Evolutionary conservation across 2,113 vertebrate genomes (phyloP).

Genomic region (Rhinogobius similis): DNA sequence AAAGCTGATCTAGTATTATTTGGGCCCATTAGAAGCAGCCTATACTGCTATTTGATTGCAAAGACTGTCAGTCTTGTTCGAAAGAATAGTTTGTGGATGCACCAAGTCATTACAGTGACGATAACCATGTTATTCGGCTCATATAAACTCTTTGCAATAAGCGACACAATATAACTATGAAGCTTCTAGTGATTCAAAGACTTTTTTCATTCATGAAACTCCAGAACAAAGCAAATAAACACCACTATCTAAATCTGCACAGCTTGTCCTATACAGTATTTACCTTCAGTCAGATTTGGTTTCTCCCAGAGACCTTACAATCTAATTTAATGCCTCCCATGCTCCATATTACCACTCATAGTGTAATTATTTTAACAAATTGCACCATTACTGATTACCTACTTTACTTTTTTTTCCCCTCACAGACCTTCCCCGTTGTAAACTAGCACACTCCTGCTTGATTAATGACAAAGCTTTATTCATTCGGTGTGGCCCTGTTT

Average conservation of each 20-base stretch:
- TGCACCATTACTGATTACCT: slow-evolving; percentile 15
- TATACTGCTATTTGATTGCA: too few relatives aligned
- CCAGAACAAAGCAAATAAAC: neutral
- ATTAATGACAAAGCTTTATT: slow-evolving; percentile 50
- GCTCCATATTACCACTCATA: neutral
- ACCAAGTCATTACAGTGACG: too few relatives aligned
- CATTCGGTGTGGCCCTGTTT: slow-evolving; percentile 44
- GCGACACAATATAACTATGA: neutral
- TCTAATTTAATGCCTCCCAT: neutral
- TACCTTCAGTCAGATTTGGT: neutral
- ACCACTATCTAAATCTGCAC: neutral
- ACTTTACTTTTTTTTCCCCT: slow-evolving; percentile 18
- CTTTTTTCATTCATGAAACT: neutral
- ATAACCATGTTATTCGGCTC: neutral
- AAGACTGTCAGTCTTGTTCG: too few relatives aligned
- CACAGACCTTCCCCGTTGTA: slow-evolving; percentile 18
- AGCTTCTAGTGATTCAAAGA: too few relatives aligned
- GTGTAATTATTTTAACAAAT: slow-evolving; percentile 24
- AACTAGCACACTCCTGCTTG: slow-evolving; percentile 29
- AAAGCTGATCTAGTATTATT: too few relatives aligned
- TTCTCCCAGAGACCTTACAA: neutral
- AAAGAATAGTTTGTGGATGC: too few relatives aligned
- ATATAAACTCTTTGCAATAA: neutral
- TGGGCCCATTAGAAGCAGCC: too few relatives aligned
- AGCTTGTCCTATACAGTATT: neutral